Conservation (phyloP, 2,888 invertebrate species). For the Nebria brevicollis region DNA sequence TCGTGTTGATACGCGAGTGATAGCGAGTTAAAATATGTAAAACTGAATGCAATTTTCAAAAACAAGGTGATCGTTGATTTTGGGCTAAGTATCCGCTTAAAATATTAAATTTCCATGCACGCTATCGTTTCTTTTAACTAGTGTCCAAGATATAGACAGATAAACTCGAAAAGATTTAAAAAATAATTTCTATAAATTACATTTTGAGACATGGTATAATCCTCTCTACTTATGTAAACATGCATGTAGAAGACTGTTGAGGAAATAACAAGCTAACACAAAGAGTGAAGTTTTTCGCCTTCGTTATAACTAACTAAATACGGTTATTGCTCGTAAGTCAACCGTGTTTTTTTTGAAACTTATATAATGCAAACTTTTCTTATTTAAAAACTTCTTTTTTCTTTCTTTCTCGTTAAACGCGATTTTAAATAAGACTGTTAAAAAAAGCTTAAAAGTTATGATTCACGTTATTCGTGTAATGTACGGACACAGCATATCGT, state of each 20-base stretch:
- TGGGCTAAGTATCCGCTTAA: too few relatives aligned
- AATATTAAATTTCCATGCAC: too few relatives aligned
- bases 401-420: conserved; percentile 1
- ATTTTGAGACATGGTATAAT: too few relatives aligned
- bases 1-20: too few relatives aligned
- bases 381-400: not conserved
- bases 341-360: not conserved
- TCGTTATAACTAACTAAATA: not conserved
- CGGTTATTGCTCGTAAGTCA: not conserved
- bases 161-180: too few relatives aligned
- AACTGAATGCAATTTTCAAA: too few relatives aligned
- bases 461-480: not conserved
- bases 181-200: too few relatives aligned
- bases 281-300: not conserved
- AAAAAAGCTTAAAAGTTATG: conserved; percentile 1
- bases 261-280: not conserved
- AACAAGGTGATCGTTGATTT: too few relatives aligned
- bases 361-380: conserved; percentile 1
- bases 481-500: not conserved
- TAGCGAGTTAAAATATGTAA: too few relatives aligned
- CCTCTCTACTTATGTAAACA: too few relatives aligned
- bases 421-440: conserved; percentile 1
- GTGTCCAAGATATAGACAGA: too few relatives aligned
- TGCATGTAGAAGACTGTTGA: not conserved
- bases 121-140: too few relatives aligned